Percentiles rank a stretch among this genome's conserved stretches.
Conservation (phyloP, 2,888 invertebrate genomes). For the Drosophila gaucha region DNA sequence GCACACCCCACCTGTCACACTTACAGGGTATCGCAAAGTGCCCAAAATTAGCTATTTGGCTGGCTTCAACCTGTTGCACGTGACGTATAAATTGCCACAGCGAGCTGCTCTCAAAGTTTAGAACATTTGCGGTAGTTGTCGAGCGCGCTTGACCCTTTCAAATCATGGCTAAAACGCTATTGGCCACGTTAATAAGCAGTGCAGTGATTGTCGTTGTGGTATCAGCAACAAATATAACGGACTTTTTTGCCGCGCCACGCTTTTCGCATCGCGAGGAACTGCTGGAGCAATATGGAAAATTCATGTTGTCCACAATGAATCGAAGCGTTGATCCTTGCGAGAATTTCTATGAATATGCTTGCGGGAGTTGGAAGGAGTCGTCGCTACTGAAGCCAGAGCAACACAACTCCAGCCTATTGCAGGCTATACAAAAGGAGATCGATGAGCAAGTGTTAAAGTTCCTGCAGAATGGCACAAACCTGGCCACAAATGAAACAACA, state of each 20-base stretch:
- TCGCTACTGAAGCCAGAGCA: conserved; percentile 56
- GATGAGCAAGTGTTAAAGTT: conserved; percentile 65
- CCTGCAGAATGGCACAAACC: conserved; percentile 65
- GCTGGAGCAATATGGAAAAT: conserved; percentile 69
- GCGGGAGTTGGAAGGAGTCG: conserved; percentile 78
- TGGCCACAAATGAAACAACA: conserved; percentile 33
- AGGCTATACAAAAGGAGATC: conserved; percentile 72
- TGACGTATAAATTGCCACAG: conserved; percentile 67
- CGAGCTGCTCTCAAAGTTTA: conserved; percentile 63
- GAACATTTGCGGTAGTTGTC: conserved; percentile 65
- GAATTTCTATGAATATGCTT: conserved; percentile 82
- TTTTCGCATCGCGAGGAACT: conserved; percentile 72
- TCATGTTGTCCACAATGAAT: conserved; percentile 79
- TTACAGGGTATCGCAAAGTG: conserved; percentile 10
- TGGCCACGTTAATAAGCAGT: conserved; percentile 52
- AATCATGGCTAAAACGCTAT: conserved; percentile 49
- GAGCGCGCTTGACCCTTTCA: conserved; percentile 26
- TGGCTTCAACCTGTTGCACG: conserved; percentile 30
- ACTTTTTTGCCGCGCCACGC: conserved; percentile 63
- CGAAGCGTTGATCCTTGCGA: conserved; percentile 79
- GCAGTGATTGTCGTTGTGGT: not conserved
- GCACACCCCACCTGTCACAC: not conserved
- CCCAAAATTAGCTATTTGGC: not conserved
- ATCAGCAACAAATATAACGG: conserved; percentile 4
- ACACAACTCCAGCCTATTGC: conserved; percentile 72